Evolutionary conservation across 2,113 vertebrate genomes (phyloP).

Genomic region (Chamaea fasciata): DNA sequence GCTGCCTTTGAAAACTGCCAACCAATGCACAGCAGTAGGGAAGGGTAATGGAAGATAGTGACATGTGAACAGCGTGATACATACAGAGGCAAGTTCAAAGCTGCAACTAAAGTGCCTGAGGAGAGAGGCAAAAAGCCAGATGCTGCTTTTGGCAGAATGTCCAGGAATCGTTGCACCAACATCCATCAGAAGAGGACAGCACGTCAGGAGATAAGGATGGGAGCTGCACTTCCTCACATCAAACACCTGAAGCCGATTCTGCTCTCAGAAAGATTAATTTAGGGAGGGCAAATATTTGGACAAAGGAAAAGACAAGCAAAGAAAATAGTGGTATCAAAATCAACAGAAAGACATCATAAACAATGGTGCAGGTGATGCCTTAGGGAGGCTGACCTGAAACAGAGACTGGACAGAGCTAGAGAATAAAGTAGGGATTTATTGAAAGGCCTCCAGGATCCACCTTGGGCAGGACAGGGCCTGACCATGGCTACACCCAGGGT

Average conservation of each 20-base stretch:
- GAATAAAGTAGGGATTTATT: too few relatives aligned
- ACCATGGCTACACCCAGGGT: too few relatives aligned
- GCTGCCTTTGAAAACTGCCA: slow-evolving; percentile 9
- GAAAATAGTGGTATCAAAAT: background rate
- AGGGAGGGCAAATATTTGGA: background rate
- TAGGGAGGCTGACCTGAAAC: too few relatives aligned
- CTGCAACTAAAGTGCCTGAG: background rate
- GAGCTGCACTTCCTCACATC: background rate
- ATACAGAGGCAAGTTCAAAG: slow-evolving; percentile 5
- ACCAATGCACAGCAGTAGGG: background rate
- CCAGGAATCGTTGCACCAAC: background rate
- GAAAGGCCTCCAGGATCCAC: too few relatives aligned
- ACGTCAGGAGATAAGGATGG: background rate
- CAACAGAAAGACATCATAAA: background rate
- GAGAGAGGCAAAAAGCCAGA: background rate
- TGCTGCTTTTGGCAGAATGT: slow-evolving; percentile 1
- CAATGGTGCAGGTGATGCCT: background rate
- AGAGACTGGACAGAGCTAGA: too few relatives aligned
- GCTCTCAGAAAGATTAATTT: background rate
- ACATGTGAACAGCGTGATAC: slow-evolving; percentile 6
- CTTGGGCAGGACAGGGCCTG: too few relatives aligned
- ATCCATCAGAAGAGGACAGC: background rate
- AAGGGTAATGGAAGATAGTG: slow-evolving; percentile 18
- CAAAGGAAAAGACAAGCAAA: background rate
- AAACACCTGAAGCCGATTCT: background rate